Percentiles rank a stretch among this genome's conserved stretches.
Evolutionary conservation across 2,797 vertebrate species (phyloP).

Genomic region (Microctenopoma stevenorrisi): DNA sequence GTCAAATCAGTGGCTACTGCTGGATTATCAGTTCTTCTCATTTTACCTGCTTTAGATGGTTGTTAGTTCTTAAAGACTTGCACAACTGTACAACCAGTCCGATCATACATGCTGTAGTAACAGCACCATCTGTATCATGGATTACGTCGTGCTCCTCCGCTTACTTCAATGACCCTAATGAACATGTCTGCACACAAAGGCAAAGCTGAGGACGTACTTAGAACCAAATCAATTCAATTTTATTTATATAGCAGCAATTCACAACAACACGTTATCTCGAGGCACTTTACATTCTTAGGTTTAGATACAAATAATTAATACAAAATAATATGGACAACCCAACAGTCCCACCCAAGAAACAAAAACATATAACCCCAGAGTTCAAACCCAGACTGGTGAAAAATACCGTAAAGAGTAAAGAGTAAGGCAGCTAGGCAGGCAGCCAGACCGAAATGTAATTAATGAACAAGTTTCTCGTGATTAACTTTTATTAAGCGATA

Average conservation of each 20-base stretch:
- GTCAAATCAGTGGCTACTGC: too few species aligned
- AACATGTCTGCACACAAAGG: not conserved
- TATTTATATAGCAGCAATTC: too few species aligned
- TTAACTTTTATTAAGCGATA: slow-evolving; percentile 87
- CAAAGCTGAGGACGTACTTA: not conserved
- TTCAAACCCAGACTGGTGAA: slow-evolving; percentile 28
- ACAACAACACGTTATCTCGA: too few species aligned
- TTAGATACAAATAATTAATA: too few species aligned
- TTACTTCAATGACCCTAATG: not conserved
- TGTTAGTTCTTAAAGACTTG: too few species aligned
- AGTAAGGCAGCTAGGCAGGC: slow-evolving; percentile 55
- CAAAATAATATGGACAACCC: too few species aligned
- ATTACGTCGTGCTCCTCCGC: slow-evolving; percentile 9
- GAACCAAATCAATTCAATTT: not conserved
- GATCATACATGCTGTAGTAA: too few species aligned
- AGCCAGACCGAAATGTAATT: slow-evolving; percentile 80
- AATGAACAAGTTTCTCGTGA: slow-evolving; percentile 88
- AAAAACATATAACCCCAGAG: slow-evolving; percentile 14
- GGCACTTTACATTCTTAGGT: too few species aligned
- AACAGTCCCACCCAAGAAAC: not conserved
- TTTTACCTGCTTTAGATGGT: too few species aligned
- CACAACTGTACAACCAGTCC: too few species aligned
- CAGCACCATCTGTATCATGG: slow-evolving; percentile 1
- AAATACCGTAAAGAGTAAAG: slow-evolving; percentile 42
- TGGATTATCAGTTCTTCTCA: too few species aligned